A percentile compares a stretch with the other conserved stretches of the same genome.
Evolutionary conservation across 2,888 invertebrate species (phyloP).

Genomic region (Athripsodes cinereus): DNA sequence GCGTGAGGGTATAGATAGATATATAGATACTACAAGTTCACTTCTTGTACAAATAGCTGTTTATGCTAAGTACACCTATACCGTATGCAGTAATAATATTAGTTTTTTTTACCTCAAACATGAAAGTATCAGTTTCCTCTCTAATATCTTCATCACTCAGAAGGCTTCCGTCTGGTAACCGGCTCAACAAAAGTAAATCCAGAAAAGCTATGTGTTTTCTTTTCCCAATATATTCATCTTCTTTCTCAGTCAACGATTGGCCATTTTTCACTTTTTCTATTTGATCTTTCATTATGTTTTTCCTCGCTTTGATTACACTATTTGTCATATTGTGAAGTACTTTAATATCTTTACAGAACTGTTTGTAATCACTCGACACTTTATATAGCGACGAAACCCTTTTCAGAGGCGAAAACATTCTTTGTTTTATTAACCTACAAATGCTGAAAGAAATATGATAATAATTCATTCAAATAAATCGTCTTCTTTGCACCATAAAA

Average conservation of each 20-base stretch:
- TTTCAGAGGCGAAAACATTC: constrained; percentile 6
- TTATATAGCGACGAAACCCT: not conserved
- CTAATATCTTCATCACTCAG: constrained; percentile 33
- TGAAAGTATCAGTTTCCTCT: constrained; percentile 38
- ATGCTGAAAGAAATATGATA: constrained; percentile 6
- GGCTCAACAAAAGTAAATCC: constrained; percentile 34
- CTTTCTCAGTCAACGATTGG: not conserved
- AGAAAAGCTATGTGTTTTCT: constrained; percentile 34
- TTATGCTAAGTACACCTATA: too few species aligned
- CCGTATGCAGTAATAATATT: too few species aligned
- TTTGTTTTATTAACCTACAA: not conserved
- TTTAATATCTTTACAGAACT: not conserved
- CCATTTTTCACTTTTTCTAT: constrained; percentile 6
- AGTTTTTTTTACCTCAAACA: constrained; percentile 34
- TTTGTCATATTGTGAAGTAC: not conserved
- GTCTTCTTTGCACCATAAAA: too few species aligned
- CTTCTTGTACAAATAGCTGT: too few species aligned
- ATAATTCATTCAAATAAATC: too few species aligned
- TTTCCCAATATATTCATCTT: constrained; percentile 3
- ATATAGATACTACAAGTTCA: too few species aligned
- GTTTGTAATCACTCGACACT: not conserved
- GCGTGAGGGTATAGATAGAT: too few species aligned
- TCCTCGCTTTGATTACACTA: constrained; percentile 1
- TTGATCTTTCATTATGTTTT: not conserved
- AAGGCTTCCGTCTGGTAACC: constrained; percentile 30